Evolutionary conservation across 2,888 invertebrate genomes (phyloP), one percentile per base, ranked within the genome.

Genomic region (Cenopis cana): DNA sequence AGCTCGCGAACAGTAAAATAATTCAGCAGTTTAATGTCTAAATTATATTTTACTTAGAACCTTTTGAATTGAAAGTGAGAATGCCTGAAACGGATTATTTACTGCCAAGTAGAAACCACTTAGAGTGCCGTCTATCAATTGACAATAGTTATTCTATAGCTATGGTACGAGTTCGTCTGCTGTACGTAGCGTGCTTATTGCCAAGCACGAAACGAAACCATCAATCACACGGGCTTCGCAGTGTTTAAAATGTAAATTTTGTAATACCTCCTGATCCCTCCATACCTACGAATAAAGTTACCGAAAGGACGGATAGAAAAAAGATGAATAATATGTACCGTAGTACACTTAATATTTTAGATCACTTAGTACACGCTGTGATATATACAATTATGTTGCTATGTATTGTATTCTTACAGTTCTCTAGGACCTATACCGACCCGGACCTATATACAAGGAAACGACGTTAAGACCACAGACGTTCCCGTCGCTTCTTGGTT

Each of bases 171-270:
- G 24, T 24, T 24, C 24, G 24, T 24, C 1, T 24, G 24, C 24
- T 4, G 24, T 1, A 4, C 1, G 24, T 4, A 14, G 38, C 38
- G n/a, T 33, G 18, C 50, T 24, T 38, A 17, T 5, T 59, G 29
- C 41, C 33, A 29, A 54, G 46, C 69, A 70, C 57, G 65, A 57
- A 41, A 65, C 46, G 50, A 52, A 57, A 59, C 46, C 33, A 65
- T 65, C 69, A 70, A 69, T 70, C 59, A 65, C 18, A 52, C 14
- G 10, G 68, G 12, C 57, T 62, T 52, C 17, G 29, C 41, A 14
- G 24, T 20, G 24, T 59, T 59, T 52, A 33, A 52, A 69, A 64
- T 59, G 64, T 20, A 38, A 50, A 41, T 38, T 52, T 41, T 9
- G 57, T 33, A 18, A 50, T 17, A 12, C 24, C 29, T 49, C 49